A percentile compares a stretch with the other conserved stretches of the same genome.
Conservation (phyloP, 1,140 invertebrate genomes). For the Ganaspis sp. region DNA sequence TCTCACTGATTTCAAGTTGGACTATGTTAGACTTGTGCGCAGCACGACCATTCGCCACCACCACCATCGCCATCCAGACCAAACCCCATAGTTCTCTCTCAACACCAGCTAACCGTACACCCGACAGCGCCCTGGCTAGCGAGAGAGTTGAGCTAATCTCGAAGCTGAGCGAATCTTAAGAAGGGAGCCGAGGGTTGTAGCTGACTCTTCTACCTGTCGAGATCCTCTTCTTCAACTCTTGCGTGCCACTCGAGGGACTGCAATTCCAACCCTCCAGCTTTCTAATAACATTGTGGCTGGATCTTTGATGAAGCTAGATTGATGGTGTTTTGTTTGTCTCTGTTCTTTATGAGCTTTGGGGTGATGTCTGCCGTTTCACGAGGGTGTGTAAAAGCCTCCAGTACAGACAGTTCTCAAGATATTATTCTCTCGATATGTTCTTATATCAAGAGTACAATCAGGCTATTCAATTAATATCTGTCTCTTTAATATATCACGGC, state of each 20-base stretch:
- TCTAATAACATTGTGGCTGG: constrained; percentile 25
- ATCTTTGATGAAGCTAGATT: constrained; percentile 30
- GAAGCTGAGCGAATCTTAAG: constrained; percentile 20
- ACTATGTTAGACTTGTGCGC: constrained; percentile 67
- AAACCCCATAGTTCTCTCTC: constrained; percentile 59
- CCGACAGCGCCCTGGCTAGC: constrained; percentile 58
- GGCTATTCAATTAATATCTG: neutral
- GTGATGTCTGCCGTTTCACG: neutral
- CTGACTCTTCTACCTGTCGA: constrained; percentile 20
- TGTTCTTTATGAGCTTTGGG: constrained; percentile 22
- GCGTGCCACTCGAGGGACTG: constrained; percentile 29
- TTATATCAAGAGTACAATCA: neutral
- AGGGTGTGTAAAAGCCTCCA: neutral
- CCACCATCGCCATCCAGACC: constrained; percentile 47
- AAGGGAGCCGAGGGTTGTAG: neutral
- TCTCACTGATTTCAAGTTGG: constrained; percentile 69
- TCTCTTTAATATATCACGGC: neutral
- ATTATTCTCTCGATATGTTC: neutral
- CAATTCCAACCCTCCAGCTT: constrained; percentile 35
- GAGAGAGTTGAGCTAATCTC: constrained; percentile 30
- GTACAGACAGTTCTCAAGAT: neutral
- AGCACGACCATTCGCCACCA: constrained; percentile 55
- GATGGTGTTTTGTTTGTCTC: constrained; percentile 29
- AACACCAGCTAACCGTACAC: constrained; percentile 59
- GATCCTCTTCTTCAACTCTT: constrained; percentile 22